These are phyloP conservation scores for Gyrodactylus bullatarudis DNA, from an alignment of 1,140 invertebrate species.

Conservation along the genomic window DNA sequence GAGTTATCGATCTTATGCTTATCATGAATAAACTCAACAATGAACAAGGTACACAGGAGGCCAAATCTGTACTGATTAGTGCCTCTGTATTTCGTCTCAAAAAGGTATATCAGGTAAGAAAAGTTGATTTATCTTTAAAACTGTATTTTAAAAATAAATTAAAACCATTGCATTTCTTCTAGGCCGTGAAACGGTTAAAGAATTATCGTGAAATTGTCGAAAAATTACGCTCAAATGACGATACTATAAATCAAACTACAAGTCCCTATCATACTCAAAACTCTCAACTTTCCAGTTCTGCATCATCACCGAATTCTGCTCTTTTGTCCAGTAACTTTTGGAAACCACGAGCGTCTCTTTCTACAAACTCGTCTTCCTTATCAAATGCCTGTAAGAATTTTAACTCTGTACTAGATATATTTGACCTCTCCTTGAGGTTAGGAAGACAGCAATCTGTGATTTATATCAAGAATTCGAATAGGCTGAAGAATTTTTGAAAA, in stretches of 20 bases:
- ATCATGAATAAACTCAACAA: not conserved
- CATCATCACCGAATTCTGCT: not conserved
- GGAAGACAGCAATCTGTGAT: too few relatives aligned
- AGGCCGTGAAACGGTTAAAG: not conserved
- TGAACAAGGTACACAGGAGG: conserved; percentile 1
- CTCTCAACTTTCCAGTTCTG: not conserved
- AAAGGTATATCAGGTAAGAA: not conserved
- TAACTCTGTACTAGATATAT: too few relatives aligned
- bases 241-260: not conserved
- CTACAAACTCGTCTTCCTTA: not conserved
- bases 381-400: not conserved
- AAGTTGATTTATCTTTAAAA: not conserved
- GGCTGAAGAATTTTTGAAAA: too few relatives aligned
- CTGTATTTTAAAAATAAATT: not conserved
- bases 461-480: too few relatives aligned
- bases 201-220: not conserved
- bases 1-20: not conserved
- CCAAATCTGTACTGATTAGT: not conserved
- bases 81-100: conserved; percentile 4
- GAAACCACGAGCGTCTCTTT: not conserved
- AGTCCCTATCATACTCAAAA: not conserved
- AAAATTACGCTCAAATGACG: not conserved
- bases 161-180: not conserved
- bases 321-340: not conserved
- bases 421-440: too few relatives aligned